Percentiles rank a stretch among this genome's conserved stretches.
Conservation (phyloP, 2,113 vertebrate species). For the Lota lota region DNA sequence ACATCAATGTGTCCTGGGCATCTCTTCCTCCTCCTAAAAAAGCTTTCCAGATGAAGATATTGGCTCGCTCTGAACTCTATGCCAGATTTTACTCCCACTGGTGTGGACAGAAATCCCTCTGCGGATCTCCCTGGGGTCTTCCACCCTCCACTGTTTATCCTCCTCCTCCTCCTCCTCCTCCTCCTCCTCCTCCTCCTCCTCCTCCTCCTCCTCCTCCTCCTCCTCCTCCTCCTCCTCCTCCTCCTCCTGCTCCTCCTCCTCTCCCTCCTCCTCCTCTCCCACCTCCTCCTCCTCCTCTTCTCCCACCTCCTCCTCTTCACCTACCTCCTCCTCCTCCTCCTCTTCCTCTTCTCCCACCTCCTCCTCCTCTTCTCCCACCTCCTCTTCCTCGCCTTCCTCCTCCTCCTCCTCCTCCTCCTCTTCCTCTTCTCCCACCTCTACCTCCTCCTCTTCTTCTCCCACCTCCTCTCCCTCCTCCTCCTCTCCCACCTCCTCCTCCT, state of each 20-base stretch:
- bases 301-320: neutral
- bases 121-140: too few relatives aligned
- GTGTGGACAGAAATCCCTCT: conserved; percentile 25
- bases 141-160: too few relatives aligned
- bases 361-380: conserved; percentile 11
- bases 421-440: neutral
- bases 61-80: conserved; percentile 56
- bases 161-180: too few relatives aligned
- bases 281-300: neutral
- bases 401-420: conserved; percentile 1
- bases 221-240: neutral
- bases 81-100: conserved; percentile 48
- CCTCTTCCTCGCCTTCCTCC: neutral
- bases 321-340: neutral
- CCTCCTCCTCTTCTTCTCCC: neutral
- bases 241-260: conserved; percentile 4
- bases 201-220: too few relatives aligned
- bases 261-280: neutral
- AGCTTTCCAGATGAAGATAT: conserved; percentile 56
- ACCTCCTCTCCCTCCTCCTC: neutral
- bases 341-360: conserved; percentile 17
- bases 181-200: too few relatives aligned
- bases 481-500: neutral
- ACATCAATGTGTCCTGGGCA: conserved; percentile 62
- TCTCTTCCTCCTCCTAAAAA: conserved; percentile 41